Evolutionary conservation across 1,140 invertebrate species (phyloP).

Genomic region (Drosophila sturtevanti): DNA sequence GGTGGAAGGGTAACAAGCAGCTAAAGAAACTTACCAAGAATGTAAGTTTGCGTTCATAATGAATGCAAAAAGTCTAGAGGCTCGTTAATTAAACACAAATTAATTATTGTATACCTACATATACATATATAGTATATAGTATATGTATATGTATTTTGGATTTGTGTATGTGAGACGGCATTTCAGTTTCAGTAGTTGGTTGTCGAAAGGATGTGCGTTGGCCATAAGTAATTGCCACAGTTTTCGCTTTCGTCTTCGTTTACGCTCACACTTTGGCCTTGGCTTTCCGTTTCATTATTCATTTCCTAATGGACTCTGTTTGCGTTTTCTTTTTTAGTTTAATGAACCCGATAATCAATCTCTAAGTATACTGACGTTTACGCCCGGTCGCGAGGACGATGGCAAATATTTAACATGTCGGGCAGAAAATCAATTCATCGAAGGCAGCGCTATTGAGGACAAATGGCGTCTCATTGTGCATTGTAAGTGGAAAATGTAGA

Average conservation of each 20-base stretch:
- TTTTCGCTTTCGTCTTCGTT: slow-evolving; percentile 57
- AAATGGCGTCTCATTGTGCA: slow-evolving; percentile 90
- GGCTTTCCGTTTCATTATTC: slow-evolving; percentile 68
- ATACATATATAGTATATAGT: slow-evolving; percentile 11
- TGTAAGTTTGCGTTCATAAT: slow-evolving; percentile 85
- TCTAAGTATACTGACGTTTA: slow-evolving; percentile 91
- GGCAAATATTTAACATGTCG: slow-evolving; percentile 93
- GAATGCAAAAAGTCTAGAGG: slow-evolving; percentile 47
- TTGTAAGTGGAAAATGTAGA: slow-evolving; percentile 85
- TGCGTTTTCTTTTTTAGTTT: slow-evolving; percentile 85
- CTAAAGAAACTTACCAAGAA: slow-evolving; percentile 90
- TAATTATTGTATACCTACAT: slow-evolving; percentile 66
- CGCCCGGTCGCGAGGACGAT: slow-evolving; percentile 92
- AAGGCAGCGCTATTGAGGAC: slow-evolving; percentile 91
- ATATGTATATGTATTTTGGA: neutral
- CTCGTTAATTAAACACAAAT: slow-evolving; percentile 64
- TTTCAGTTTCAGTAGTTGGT: neutral
- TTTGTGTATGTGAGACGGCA: neutral
- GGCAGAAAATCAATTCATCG: slow-evolving; percentile 92
- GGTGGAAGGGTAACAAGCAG: slow-evolving; percentile 92
- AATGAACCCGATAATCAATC: slow-evolving; percentile 92
- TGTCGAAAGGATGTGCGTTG: slow-evolving; percentile 31
- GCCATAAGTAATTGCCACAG: slow-evolving; percentile 66
- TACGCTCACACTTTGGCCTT: slow-evolving; percentile 34
- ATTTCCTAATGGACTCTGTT: slow-evolving; percentile 79